Base-by-base conservation (phyloP, 1,140 invertebrate genomes). In the Ceratina australensis region DNA sequence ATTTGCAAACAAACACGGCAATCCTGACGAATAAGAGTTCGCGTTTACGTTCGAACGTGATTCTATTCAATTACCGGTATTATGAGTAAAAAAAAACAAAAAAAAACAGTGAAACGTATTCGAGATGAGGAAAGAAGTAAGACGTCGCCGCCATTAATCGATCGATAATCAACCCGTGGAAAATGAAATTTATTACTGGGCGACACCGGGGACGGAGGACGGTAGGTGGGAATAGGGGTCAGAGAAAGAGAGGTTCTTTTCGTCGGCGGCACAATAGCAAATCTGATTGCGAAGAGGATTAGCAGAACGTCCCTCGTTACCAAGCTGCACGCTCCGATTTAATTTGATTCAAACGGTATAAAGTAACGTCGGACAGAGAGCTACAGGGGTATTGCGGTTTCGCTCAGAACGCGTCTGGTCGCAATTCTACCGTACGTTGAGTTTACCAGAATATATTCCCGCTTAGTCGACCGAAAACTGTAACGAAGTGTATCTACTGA, bases 311-410 rank as follows among this genome's bases (percentile, higher is more conserved):
- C 60, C 64, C 59, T 79, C 69, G 47, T 79, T 60, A 78, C 50
- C 33, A 65, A 28, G 64, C 33, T 54, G 67, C 71, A 71, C 63
- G 24, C 54, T 72, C 63, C 77, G 82, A 63, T 83, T 72, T 79
- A 79, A 80, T 79, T 84, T 63, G 56, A 82, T 76, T 61, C 49
- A 50, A 63, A 20, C 71, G 49, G 63, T 61, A 79, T 56, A 75
- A 82, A 75, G 77, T 75, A 76, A 64, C 52, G 77, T 54, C 56
- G 66, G 63, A 72, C 47, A 42, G 33, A 61, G 52, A 47, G 42
- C 68, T 49, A 47, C 56, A 66, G 33, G 65, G 49, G 66, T 42
- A 79, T 54, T 72, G 71, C 52, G 82, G 56, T 71, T 61, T 50
- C 60, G 71, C 54, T 42, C 33, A 42, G 56, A 26, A 56, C 68